Base-by-base conservation (phyloP, 2,888 invertebrate species). In the Perdita meconis region DNA sequence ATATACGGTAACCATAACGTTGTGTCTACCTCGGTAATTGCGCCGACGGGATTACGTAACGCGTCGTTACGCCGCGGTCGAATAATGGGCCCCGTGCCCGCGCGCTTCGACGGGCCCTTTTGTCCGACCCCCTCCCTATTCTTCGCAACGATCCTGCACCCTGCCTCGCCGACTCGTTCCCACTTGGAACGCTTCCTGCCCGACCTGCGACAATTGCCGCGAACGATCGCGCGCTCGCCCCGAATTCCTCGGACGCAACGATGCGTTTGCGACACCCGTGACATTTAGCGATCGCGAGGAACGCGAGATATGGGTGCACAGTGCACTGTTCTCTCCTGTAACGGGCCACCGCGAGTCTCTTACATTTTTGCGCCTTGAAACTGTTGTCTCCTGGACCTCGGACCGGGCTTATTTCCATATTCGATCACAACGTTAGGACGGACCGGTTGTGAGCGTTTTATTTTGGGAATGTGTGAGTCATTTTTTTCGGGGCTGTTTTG, bases 1-100 rank as follows among this genome's bases (percentile, higher is more conserved):
- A 89, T 89, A 86, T 89, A 89, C 82, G 89, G 89, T 78, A 67
- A 72, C 83, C 78, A 75, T 82, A 73, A 79, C 75, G 78, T 80
- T 78, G 86, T 78, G 86, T 87, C 86, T 83, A 85, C 82, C 82
- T 83, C 79, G 85, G 88, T 86, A 87, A 88, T 88, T 88, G 87
- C 87, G 85, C 81, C 86, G 72, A 72, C 70, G n/a, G 67, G 24
- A 44, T 87, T 88, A 86, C 85, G 85, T 77, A 87, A 78, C 72
- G 55, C 75, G 50, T 55, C 36, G 78, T 70, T 74, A 67, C 67
- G 66, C 66, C 63, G 56, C 60, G 66, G 55, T 78, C 72, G 75
- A 80, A 82, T 82, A 83, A 82, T 83, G 77, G 70, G 53, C 55
- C n/a, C n/a, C n/a, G 59, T 71, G 12, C 30, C n/a, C 12, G 10